Evolutionary conservation across 2,797 vertebrate species (phyloP).

Genomic region (Micromesistius poutassou): DNA sequence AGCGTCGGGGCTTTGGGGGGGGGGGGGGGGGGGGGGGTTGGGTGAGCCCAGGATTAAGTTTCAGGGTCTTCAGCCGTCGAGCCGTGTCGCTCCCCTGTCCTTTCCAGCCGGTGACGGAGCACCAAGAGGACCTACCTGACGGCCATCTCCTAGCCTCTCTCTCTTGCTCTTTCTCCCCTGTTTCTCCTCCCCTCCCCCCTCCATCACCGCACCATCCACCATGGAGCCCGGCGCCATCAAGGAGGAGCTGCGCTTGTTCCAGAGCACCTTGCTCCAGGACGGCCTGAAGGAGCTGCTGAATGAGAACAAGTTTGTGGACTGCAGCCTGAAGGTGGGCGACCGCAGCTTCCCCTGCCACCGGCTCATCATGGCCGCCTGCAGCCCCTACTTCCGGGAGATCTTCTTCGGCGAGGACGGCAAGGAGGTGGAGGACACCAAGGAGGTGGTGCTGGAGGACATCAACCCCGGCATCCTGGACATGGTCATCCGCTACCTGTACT

Average conservation of each 20-base stretch:
- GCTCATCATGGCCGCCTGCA: constrained; percentile 94
- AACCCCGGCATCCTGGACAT: constrained; percentile 86
- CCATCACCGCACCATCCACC: constrained; percentile 20
- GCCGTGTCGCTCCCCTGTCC: constrained; percentile 81
- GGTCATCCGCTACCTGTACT: constrained; percentile 93
- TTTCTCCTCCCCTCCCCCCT: background rate
- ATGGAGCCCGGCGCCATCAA: constrained; percentile 95
- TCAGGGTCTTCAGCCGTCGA: constrained; percentile 82
- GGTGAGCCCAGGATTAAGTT: constrained; percentile 82
- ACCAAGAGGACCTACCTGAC: constrained; percentile 74
- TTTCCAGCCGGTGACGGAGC: constrained; percentile 80
- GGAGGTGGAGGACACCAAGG: constrained; percentile 84
- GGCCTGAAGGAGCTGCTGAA: constrained; percentile 95
- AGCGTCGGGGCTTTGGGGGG: constrained; percentile 12
- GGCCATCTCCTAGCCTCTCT: constrained; percentile 24
- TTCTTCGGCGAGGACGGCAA: constrained; percentile 94
- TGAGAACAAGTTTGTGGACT: constrained; percentile 98
- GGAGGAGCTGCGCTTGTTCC: constrained; percentile 96
- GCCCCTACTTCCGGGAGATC: constrained; percentile 97
- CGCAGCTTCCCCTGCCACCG: constrained; percentile 93
- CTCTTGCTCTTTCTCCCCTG: constrained; percentile 27
- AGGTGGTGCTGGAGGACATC: constrained; percentile 88
- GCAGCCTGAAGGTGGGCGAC: constrained; percentile 92
- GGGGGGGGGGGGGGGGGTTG: constrained; percentile 2
- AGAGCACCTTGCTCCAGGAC: constrained; percentile 97